Evolutionary conservation across 2,113 vertebrate genomes (phyloP).

Genomic region (Misgurnus mizolepis): DNA sequence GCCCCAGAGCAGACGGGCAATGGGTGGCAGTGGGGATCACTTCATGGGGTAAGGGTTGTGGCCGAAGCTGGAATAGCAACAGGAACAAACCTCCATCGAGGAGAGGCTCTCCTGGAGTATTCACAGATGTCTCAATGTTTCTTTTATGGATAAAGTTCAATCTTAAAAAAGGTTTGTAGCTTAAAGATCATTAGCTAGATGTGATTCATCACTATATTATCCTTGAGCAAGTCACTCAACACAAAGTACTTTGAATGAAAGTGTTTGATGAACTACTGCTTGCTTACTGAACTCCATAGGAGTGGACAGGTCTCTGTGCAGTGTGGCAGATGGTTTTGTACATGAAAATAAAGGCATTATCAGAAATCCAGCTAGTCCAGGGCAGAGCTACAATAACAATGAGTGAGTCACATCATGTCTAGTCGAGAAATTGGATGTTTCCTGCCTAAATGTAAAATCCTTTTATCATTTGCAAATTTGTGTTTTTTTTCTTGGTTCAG

Average conservation of each 20-base stretch:
- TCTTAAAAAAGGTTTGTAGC: constrained; percentile 57
- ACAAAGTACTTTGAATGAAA: not conserved
- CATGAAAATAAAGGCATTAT: constrained; percentile 69
- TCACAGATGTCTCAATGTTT: constrained; percentile 78
- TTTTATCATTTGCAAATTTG: not conserved
- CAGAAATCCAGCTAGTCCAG: constrained; percentile 69
- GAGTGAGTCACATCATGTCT: constrained; percentile 70
- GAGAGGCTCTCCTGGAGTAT: constrained; percentile 84
- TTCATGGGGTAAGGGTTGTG: constrained; percentile 90
- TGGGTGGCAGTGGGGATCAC: constrained; percentile 83
- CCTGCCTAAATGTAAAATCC: not conserved
- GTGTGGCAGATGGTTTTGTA: constrained; percentile 65
- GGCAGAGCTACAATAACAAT: constrained; percentile 70
- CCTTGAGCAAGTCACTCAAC: not conserved
- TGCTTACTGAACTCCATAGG: constrained; percentile 11
- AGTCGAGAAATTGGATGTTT: not conserved
- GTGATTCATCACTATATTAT: too few relatives aligned
- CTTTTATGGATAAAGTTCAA: constrained; percentile 80
- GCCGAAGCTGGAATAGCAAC: constrained; percentile 80
- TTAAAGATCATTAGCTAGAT: too few relatives aligned
- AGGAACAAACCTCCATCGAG: constrained; percentile 53
- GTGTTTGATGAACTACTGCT: not conserved
- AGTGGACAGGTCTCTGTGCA: constrained; percentile 62
- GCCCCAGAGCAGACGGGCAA: constrained; percentile 67
- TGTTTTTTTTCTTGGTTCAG: constrained; percentile 61